These are phyloP conservation scores for Trogon melanurus DNA, from an alignment of 2,113 vertebrate genomes.

Conservation along the genomic window DNA sequence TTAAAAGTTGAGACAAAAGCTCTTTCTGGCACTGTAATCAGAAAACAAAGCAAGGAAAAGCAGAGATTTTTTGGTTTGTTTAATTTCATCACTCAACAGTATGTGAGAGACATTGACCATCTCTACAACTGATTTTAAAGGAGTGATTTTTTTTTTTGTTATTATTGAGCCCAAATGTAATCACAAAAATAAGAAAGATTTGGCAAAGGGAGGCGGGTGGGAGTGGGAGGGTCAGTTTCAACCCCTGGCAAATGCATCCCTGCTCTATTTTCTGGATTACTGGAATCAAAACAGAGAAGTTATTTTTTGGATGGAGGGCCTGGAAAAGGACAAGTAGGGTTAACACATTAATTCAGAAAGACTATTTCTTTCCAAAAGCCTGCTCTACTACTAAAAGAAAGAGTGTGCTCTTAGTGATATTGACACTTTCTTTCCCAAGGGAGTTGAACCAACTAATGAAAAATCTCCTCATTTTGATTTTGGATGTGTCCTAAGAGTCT, in stretches of 20 bases:
- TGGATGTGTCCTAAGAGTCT: background rate
- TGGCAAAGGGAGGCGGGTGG: rapidly evolving
- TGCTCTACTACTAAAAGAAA: background rate
- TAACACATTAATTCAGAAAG: background rate
- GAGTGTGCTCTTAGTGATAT: background rate
- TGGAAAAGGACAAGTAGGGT: background rate
- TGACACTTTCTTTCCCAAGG: background rate
- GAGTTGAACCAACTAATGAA: background rate
- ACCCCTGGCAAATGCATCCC: background rate
- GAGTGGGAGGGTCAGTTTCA: background rate
- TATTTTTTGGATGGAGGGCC: background rate
- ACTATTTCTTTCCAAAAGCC: background rate
- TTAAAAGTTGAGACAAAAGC: background rate
- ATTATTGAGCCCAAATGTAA: background rate
- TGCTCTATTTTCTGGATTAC: background rate
- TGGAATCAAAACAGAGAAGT: background rate
- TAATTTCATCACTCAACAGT: background rate
- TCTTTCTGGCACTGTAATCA: background rate
- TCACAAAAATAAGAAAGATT: background rate
- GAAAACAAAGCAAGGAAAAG: background rate
- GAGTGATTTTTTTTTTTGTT: background rate
- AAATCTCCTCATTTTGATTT: background rate
- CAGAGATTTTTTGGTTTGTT: background rate
- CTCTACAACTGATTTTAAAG: background rate
- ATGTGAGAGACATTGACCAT: background rate